These are phyloP conservation scores for Thamnophis elegans DNA, from an alignment of 2,797 vertebrate species.

Conservation along the genomic window DNA sequence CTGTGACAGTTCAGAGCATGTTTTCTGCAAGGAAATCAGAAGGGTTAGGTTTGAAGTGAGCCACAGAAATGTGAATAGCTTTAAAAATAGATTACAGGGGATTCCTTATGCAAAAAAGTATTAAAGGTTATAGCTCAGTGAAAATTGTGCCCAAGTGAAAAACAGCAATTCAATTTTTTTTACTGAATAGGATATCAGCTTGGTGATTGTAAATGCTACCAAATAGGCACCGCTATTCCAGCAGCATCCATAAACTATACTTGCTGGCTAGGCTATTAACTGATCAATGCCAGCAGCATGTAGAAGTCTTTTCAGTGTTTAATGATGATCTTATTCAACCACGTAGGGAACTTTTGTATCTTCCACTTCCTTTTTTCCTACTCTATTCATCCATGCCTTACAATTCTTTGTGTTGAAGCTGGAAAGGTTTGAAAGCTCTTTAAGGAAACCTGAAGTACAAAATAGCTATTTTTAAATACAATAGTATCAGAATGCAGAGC, in stretches of 20 bases:
- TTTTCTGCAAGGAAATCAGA: constrained; percentile 83
- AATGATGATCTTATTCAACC: neutral
- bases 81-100: neutral
- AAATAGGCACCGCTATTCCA: constrained; percentile 39
- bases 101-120: fast-evolving
- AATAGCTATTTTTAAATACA: constrained; percentile 64
- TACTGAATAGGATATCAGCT: constrained; percentile 20
- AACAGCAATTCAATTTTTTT: constrained; percentile 42
- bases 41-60: constrained; percentile 44
- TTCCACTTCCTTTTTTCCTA: constrained; percentile 31
- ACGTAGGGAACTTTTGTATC: neutral
- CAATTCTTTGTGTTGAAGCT: constrained; percentile 54
- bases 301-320: constrained; percentile 36
- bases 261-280: constrained; percentile 15
- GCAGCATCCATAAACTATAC: constrained; percentile 38
- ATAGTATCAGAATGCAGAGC: constrained; percentile 45
- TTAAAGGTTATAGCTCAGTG: constrained; percentile 20
- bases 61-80: constrained; percentile 28
- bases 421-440: constrained; percentile 59
- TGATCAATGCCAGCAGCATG: constrained; percentile 32
- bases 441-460: constrained; percentile 62
- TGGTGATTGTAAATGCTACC: constrained; percentile 25
- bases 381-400: constrained; percentile 59
- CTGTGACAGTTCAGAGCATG: constrained; percentile 98
- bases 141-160: constrained; percentile 42